Conservation (phyloP, 2,113 vertebrate genomes). For the Numenius arquata region DNA sequence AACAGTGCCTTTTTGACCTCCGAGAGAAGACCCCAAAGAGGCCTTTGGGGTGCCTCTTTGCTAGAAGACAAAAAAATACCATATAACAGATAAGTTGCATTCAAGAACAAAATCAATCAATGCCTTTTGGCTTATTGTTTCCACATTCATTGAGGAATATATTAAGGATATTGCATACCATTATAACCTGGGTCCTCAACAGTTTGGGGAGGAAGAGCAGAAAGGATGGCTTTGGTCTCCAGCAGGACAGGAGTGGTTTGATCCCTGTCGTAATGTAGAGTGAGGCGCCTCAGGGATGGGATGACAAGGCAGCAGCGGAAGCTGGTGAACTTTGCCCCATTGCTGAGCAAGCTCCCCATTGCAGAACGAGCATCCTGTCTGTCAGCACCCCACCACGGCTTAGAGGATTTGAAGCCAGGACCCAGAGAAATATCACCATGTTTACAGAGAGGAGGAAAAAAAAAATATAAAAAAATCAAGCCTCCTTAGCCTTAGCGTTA, state of each 20-base stretch:
- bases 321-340: accelerated
- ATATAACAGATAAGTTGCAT: background rate
- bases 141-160: background rate
- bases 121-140: background rate
- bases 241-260: background rate
- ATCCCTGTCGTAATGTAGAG: accelerated
- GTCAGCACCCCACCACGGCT: accelerated
- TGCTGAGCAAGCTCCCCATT: background rate
- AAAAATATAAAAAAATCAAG: background rate
- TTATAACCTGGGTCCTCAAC: background rate
- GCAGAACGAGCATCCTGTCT: background rate
- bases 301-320: accelerated
- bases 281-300: background rate
- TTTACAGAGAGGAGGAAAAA: background rate
- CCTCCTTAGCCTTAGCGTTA: background rate
- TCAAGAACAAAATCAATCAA: background rate
- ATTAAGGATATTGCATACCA: background rate
- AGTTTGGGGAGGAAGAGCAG: background rate
- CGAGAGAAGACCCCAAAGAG: background rate
- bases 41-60: background rate
- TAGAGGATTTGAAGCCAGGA: background rate
- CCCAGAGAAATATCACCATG: background rate
- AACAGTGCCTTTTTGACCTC: background rate
- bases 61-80: background rate
- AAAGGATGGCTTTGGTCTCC: background rate